Evolutionary conservation across 2,797 vertebrate genomes (phyloP).

Genomic region (Sebastes jordani): DNA sequence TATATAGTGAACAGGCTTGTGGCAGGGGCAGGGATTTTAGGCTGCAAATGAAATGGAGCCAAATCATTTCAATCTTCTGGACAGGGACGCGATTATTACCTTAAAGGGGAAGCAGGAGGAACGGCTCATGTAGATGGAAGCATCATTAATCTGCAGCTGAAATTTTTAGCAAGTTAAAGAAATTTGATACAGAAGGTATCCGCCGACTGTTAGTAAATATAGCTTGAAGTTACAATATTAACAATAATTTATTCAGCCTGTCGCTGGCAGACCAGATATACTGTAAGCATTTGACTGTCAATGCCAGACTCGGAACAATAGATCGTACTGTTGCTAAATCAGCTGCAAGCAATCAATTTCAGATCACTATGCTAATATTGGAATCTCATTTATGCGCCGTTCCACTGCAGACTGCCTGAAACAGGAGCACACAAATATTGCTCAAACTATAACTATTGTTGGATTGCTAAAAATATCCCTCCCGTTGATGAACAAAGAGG

Average conservation of each 20-base stretch:
- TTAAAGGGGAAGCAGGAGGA: background rate
- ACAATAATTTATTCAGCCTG: slow-evolving; percentile 3
- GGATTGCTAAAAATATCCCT: background rate
- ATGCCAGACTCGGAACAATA: slow-evolving; percentile 5
- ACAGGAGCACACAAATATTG: background rate
- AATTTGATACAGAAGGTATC: background rate
- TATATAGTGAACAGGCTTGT: slow-evolving; percentile 9
- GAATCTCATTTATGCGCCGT: slow-evolving; percentile 4
- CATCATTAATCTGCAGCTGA: background rate
- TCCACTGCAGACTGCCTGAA: background rate
- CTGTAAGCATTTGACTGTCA: slow-evolving; percentile 10
- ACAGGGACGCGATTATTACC: background rate
- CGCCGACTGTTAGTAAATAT: background rate
- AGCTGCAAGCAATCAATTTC: slow-evolving; percentile 11
- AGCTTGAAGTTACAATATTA: background rate
- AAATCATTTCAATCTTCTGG: slow-evolving; percentile 4
- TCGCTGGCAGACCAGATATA: background rate
- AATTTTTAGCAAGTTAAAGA: background rate
- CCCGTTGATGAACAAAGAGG: too few relatives aligned
- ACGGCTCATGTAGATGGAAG: background rate
- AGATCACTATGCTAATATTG: slow-evolving; percentile 24
- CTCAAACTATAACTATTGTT: background rate
- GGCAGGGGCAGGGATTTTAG: slow-evolving; percentile 12
- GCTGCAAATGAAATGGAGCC: slow-evolving; percentile 9
- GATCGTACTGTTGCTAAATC: slow-evolving; percentile 14